Evolutionary conservation across 2,113 vertebrate species (phyloP).

Genomic region (Mastomys coucha): DNA sequence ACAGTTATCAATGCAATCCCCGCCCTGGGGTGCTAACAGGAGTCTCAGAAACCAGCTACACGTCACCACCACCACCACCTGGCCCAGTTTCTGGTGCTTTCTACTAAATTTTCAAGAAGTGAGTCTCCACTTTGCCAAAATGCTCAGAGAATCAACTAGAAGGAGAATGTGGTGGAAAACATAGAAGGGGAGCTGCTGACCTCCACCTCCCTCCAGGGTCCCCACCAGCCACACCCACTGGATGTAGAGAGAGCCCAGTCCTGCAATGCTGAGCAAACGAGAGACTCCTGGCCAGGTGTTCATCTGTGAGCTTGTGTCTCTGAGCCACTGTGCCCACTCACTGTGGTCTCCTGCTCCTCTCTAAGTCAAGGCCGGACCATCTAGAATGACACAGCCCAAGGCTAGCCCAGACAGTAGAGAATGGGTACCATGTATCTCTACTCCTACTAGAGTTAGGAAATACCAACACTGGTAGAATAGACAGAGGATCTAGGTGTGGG

Average conservation of each 20-base stretch:
- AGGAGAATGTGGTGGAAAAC: accelerated
- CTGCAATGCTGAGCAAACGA: not conserved
- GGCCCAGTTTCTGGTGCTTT: not conserved
- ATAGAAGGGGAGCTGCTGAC: not conserved
- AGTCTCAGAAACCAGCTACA: not conserved
- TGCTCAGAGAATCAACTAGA: not conserved
- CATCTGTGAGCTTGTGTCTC: not conserved
- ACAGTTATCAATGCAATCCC: accelerated
- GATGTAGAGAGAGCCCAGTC: not conserved
- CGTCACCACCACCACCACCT: not conserved
- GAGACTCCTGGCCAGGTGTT: not conserved
- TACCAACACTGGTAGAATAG: not conserved
- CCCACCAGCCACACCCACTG: not conserved
- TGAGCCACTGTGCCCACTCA: not conserved
- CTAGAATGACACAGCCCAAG: not conserved
- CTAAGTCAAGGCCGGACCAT: not conserved
- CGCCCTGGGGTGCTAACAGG: not conserved
- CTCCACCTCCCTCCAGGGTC: not conserved
- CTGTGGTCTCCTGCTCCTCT: not conserved
- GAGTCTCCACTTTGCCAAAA: not conserved
- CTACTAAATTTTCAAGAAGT: not conserved
- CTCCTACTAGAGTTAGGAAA: not conserved
- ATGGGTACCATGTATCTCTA: not conserved
- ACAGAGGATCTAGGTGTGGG: not conserved
- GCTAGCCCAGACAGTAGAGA: not conserved